A percentile compares a stretch with the other conserved stretches of the same genome.
Evolutionary conservation across 2,113 vertebrate species (phyloP).

Genomic region (Puffinus mauretanicus): DNA sequence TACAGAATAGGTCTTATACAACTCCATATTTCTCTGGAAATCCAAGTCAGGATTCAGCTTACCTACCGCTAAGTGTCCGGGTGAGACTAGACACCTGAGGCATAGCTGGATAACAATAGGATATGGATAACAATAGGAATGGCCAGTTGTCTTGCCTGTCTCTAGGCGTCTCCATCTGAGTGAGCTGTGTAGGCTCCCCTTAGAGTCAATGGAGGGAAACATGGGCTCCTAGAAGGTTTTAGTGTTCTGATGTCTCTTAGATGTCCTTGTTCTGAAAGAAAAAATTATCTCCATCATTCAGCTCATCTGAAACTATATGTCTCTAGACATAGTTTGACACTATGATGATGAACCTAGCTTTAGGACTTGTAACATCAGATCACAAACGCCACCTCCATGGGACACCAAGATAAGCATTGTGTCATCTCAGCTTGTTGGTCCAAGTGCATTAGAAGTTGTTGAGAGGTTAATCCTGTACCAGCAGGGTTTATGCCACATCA

Average conservation of each 20-base stretch:
- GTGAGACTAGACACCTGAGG: too few species aligned
- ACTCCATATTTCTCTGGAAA: background rate
- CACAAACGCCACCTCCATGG: background rate
- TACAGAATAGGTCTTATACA: background rate
- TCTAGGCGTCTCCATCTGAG: background rate
- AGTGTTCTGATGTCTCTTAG: background rate
- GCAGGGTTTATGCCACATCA: background rate
- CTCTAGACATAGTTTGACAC: background rate
- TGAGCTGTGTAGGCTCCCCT: background rate
- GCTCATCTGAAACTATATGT: background rate
- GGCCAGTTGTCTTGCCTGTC: background rate
- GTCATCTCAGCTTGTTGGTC: background rate
- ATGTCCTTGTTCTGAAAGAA: background rate
- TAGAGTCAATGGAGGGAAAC: background rate
- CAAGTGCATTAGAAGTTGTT: background rate
- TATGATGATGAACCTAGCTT: fast-evolving
- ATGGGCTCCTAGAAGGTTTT: background rate
- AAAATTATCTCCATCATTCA: background rate
- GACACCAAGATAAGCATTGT: background rate
- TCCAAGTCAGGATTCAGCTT: background rate
- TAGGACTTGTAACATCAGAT: background rate
- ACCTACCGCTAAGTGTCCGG: background rate
- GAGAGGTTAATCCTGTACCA: background rate
- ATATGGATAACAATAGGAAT: background rate
- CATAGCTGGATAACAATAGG: background rate